Conservation (phyloP, 2,797 vertebrate genomes). For the Semaprochilodus insignis region DNA sequence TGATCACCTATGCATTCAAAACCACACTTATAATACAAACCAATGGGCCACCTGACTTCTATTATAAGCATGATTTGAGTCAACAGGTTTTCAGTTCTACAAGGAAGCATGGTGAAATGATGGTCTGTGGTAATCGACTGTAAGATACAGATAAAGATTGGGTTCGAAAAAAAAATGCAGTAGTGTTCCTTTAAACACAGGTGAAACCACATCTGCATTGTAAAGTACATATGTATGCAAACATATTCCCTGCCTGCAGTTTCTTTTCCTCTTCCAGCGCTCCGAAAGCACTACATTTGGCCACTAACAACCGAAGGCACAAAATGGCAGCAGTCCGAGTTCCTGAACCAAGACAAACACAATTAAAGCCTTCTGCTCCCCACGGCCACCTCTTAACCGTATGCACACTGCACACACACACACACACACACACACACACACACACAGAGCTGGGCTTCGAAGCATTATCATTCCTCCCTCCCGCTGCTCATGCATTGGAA, state of each 20-base stretch:
- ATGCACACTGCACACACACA: constrained; percentile 33
- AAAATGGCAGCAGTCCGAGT: constrained; percentile 57
- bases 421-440: constrained; percentile 21
- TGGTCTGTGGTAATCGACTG: background rate
- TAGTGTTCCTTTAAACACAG: background rate
- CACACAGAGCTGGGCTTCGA: constrained; percentile 2
- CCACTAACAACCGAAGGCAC: constrained; percentile 38
- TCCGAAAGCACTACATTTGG: constrained; percentile 24
- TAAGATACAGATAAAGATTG: no score
- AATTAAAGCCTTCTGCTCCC: constrained; percentile 43
- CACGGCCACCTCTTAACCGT: constrained; percentile 31
- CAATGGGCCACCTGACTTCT: background rate
- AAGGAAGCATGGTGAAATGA: background rate
- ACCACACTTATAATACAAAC: no score
- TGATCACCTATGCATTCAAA: no score
- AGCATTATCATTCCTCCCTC: constrained; percentile 50
- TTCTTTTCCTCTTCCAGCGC: background rate
- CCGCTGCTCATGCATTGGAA: constrained; percentile 31
- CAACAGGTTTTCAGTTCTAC: background rate
- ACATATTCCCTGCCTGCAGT: constrained; percentile 29
- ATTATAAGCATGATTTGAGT: background rate
- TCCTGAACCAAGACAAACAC: constrained; percentile 50
- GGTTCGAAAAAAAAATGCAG: background rate
- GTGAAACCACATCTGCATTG: constrained; percentile 33
- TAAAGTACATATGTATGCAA: constrained; percentile 26